A percentile compares a stretch with the other conserved stretches of the same genome.
phyloP scores from a whole-genome alignment of 2,888 invertebrate species.

The Spodoptera exigua region DNA sequence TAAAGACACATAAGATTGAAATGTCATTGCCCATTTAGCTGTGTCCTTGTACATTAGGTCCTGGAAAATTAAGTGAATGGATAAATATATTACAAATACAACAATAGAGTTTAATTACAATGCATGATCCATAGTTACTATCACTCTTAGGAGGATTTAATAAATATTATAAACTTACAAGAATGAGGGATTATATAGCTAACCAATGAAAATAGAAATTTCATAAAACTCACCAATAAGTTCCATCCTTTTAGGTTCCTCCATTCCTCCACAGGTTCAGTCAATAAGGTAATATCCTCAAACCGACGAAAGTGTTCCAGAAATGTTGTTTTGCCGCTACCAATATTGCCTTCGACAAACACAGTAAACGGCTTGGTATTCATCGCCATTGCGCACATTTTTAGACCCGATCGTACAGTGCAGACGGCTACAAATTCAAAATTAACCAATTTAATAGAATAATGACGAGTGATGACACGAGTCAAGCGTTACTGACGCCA shows the following conservation, averaged over 20 bases:
- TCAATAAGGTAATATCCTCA: constrained; percentile 91
- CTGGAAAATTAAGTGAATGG: constrained; percentile 71
- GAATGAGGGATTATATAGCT: background rate
- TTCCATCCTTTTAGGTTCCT: constrained; percentile 94
- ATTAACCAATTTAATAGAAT: background rate
- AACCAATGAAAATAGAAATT: no score
- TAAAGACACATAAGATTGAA: constrained; percentile 97
- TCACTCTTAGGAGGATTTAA: no score
- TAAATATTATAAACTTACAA: no score
- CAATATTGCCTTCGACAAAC: constrained; percentile 96
- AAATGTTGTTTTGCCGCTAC: constrained; percentile 97
- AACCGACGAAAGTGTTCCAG: constrained; percentile 93
- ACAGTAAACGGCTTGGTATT: constrained; percentile 93
- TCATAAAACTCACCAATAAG: constrained; percentile 88
- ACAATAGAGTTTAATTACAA: no score
- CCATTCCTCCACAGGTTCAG: constrained; percentile 96
- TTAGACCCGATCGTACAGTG: constrained; percentile 58
- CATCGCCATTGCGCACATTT: constrained; percentile 71
- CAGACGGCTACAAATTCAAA: constrained; percentile 53
- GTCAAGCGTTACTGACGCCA: background rate
- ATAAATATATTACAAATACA: background rate
- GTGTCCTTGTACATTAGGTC: constrained; percentile 96
- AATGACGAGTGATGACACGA: constrained; percentile 6
- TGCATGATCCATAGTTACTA: no score
- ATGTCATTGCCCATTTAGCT: constrained; percentile 94